phyloP scores from a whole-genome alignment of 2,888 invertebrate species.

The Cryptocephalus moraei region DNA sequence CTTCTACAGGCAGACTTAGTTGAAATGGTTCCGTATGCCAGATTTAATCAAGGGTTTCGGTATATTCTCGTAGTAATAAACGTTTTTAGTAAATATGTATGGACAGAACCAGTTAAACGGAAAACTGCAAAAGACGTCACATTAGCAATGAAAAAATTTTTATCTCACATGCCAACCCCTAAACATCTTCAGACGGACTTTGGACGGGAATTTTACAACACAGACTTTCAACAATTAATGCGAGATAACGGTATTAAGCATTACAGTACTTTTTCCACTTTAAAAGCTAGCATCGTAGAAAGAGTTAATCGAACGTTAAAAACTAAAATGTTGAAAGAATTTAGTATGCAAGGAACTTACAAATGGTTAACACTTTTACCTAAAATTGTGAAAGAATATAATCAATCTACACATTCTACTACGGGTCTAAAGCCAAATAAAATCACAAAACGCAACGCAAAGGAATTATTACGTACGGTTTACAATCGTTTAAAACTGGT shows the following conservation, averaged over 20 bases:
- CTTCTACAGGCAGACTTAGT: slow-evolving; percentile 37
- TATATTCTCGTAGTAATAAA: slow-evolving; percentile 33
- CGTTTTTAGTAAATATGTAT: slow-evolving; percentile 33
- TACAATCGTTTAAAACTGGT: slow-evolving; percentile 18
- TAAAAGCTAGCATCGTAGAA: slow-evolving; percentile 17
- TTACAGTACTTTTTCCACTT: slow-evolving; percentile 13
- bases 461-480: slow-evolving; percentile 13
- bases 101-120: slow-evolving; percentile 27
- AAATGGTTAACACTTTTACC: slow-evolving; percentile 18
- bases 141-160: slow-evolving; percentile 11
- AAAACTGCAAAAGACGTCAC: slow-evolving; percentile 24
- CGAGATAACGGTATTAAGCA: slow-evolving; percentile 18
- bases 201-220: slow-evolving; percentile 26
- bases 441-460: slow-evolving; percentile 26
- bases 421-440: slow-evolving; percentile 26
- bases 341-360: slow-evolving; percentile 22
- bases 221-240: slow-evolving; percentile 17
- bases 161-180: not conserved
- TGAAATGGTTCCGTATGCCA: slow-evolving; percentile 24
- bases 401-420: slow-evolving; percentile 26
- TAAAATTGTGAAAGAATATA: slow-evolving; percentile 19
- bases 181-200: not conserved
- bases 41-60: slow-evolving; percentile 25
- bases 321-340: slow-evolving; percentile 20
- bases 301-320: slow-evolving; percentile 20